Conservation (phyloP, 2,113 vertebrate species). For the Rhagologus leucostigma region DNA sequence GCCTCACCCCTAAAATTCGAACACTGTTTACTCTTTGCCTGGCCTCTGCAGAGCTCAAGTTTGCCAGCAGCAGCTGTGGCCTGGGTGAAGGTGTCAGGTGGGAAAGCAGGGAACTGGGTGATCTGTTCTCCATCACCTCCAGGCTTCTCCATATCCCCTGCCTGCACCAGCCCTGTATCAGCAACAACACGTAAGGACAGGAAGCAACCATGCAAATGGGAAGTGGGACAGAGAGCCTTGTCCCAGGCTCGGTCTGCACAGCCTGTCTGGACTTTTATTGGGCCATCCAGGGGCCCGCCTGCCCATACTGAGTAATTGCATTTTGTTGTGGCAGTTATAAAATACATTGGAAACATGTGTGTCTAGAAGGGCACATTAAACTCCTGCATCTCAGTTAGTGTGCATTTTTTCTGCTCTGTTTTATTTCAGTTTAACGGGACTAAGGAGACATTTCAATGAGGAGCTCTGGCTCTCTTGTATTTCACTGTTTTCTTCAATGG, state of each 20-base stretch:
- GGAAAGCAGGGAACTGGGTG: accelerated
- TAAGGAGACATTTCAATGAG: background rate
- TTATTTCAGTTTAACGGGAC: background rate
- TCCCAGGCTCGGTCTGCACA: background rate
- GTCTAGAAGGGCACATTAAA: background rate
- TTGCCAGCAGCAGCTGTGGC: background rate
- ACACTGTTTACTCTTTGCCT: background rate
- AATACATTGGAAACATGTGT: slow-evolving; percentile 19
- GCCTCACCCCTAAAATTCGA: background rate
- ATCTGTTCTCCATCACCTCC: background rate
- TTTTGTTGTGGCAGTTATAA: slow-evolving; percentile 21
- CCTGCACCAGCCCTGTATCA: accelerated
- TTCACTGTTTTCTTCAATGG: background rate
- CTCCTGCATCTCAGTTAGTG: background rate
- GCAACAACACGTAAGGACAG: accelerated
- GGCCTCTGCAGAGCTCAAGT: accelerated
- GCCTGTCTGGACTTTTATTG: background rate
- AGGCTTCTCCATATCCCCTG: background rate
- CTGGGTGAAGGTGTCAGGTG: background rate
- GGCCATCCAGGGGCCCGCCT: background rate
- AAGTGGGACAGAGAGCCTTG: background rate
- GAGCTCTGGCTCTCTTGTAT: background rate
- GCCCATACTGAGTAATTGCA: background rate
- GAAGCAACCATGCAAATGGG: accelerated
- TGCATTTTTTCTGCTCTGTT: background rate